Evolutionary conservation across 2,888 invertebrate species (phyloP), one percentile per base, ranked within the genome.

Genomic region (Hydraecia micacea): DNA sequence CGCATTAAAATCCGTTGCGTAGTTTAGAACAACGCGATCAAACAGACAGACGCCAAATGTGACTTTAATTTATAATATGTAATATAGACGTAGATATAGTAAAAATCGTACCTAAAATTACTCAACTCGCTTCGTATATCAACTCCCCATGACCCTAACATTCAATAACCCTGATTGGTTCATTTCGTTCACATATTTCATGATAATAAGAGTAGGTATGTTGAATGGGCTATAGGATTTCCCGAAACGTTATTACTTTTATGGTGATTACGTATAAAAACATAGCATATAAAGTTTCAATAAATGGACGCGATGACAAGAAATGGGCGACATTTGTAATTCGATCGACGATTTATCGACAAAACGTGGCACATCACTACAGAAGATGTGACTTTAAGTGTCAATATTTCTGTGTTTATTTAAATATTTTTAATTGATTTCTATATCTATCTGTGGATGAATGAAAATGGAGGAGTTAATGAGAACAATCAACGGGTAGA

Each of bases 151-250:
- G 52, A 32, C 52, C 28, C 42, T 76, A 77, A 80, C 70, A 83
- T 80, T 86, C 81, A 84, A 82, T 85, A 81, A 79, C 79, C 49
- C 75, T 86, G 85, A 91, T 89, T 87, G 77, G 85, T 68, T 85
- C 79, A 87, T 88, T 87, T 76, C 67, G 82, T 84, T 73, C 70
- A 75, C 83, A 75, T 88, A 89, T 85, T 71, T 87, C 84, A 89
- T 73, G 75, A 84, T 88, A 82, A 87, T 89, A 75, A 73, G 77
- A 84, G 79, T 81, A 84, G 84, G 85, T 81, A 84, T 84, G 85
- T 87, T 86, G 86, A 86, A 87, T 81, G 80, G 77, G 65, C 68
- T 70, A 82, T 73, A 81, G 79, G 52, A 80, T 88, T 87, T 79
- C 77, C 77, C 75, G 63, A 73, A 74, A 55, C 75, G 73, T 83